Conservation (phyloP, 2,888 invertebrate species). For the Andrena dorsata region DNA sequence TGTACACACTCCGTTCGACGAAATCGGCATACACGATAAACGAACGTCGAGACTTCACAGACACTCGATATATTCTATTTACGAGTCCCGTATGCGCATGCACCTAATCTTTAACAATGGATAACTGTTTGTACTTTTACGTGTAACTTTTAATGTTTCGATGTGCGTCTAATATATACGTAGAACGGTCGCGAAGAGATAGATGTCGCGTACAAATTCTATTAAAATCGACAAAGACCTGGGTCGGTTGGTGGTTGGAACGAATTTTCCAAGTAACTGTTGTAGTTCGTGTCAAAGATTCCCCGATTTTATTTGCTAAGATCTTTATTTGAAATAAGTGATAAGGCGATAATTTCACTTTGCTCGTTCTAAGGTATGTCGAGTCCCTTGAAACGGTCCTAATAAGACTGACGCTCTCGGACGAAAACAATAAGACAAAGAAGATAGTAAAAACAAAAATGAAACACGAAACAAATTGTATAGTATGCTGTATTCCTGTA, state of each 20-base stretch:
- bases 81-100: conserved; percentile 54
- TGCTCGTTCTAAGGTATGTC: conserved; percentile 54
- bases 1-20: conserved; percentile 15
- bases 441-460: background rate
- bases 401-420: conserved; percentile 54
- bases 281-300: conserved; percentile 29
- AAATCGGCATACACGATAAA: conserved; percentile 28
- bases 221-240: conserved; percentile 14
- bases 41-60: conserved; percentile 14
- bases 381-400: conserved; percentile 51
- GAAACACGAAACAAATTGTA: conserved; percentile 9
- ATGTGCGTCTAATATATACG: conserved; percentile 62
- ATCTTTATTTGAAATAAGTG: conserved; percentile 38
- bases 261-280: conserved; percentile 56
- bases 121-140: conserved; percentile 69
- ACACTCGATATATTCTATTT: conserved; percentile 38
- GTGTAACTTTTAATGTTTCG: conserved; percentile 70
- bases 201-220: conserved; percentile 22
- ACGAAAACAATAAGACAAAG: conserved; percentile 18
- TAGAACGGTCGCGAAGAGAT: conserved; percentile 27
- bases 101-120: conserved; percentile 57
- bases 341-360: conserved; percentile 37
- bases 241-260: conserved; percentile 70
- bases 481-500: conserved; percentile 26
- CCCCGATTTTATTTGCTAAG: conserved; percentile 39